phyloP scores from a whole-genome alignment of 2,797 vertebrate species.

The Neoniphon sammara region DNA sequence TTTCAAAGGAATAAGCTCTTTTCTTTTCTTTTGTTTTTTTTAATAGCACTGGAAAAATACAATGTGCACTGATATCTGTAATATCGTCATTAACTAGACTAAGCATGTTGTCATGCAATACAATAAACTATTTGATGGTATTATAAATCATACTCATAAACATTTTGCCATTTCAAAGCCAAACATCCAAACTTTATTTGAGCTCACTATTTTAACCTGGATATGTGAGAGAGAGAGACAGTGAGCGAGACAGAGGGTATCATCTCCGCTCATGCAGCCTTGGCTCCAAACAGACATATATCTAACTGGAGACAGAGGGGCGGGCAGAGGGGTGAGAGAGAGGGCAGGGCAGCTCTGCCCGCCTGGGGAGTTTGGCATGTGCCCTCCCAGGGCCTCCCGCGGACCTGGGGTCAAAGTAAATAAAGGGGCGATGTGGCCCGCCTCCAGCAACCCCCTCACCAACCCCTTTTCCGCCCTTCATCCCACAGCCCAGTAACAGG shows the following conservation, averaged over 20 bases:
- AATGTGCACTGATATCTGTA: neutral
- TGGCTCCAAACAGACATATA: conserved; percentile 76
- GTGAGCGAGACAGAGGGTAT: conserved; percentile 27
- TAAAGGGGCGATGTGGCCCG: conserved; percentile 78
- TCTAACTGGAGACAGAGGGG: conserved; percentile 80
- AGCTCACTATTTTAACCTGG: conserved; percentile 27
- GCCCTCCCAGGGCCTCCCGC: conserved; percentile 80
- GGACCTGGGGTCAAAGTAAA: conserved; percentile 84
- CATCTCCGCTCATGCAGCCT: conserved; percentile 43
- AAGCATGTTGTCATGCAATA: neutral
- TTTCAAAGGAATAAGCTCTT: neutral
- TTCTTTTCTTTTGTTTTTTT: neutral
- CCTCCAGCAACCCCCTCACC: conserved; percentile 75
- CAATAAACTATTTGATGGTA: neutral
- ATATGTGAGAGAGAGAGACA: conserved; percentile 44
- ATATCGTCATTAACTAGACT: too few relatives aligned
- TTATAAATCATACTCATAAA: conserved; percentile 19
- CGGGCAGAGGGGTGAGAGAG: conserved; percentile 80
- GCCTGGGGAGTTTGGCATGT: conserved; percentile 87
- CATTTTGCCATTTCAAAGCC: conserved; percentile 22
- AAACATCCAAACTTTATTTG: conserved; percentile 48
- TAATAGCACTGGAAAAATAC: neutral
- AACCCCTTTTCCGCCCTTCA: conserved; percentile 64
- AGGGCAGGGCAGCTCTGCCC: conserved; percentile 81
- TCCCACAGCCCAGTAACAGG: conserved; percentile 70